Percentiles rank a stretch among this genome's conserved stretches.
These are phyloP conservation scores for Caligus rogercresseyi DNA, from an alignment of 1,140 invertebrate genomes.

Conservation along the genomic window DNA sequence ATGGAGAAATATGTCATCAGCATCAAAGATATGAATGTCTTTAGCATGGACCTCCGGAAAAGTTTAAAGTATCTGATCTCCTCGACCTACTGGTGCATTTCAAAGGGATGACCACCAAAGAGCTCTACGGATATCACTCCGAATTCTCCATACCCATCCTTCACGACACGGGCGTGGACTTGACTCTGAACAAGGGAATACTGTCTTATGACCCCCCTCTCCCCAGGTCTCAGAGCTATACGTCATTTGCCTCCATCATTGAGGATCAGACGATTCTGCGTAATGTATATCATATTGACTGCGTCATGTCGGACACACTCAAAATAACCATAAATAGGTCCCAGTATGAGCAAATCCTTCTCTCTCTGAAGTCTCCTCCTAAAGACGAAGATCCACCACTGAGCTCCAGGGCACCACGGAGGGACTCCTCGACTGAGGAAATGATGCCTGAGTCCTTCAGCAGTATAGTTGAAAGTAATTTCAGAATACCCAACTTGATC, in stretches of 20 bases:
- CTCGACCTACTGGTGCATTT: neutral
- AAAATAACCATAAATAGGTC: slow-evolving; percentile 18
- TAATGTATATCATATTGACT: neutral
- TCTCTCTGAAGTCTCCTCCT: neutral
- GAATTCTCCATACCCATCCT: slow-evolving; percentile 47
- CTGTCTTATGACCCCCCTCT: slow-evolving; percentile 10
- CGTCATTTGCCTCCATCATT: neutral
- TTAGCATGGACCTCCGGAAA: slow-evolving; percentile 46
- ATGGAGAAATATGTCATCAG: slow-evolving; percentile 32
- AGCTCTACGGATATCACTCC: slow-evolving; percentile 44
- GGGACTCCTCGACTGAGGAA: neutral
- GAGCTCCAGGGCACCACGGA: neutral
- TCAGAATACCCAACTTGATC: slow-evolving; percentile 31
- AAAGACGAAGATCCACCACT: neutral
- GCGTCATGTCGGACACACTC: slow-evolving; percentile 12
- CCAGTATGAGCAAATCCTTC: slow-evolving; percentile 15
- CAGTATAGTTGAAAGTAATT: slow-evolving; percentile 22
- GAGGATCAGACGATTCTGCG: neutral
- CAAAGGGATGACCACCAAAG: slow-evolving; percentile 35
- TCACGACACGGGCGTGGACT: slow-evolving; percentile 59
- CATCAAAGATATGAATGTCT: slow-evolving; percentile 70
- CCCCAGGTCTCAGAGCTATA: slow-evolving; percentile 5
- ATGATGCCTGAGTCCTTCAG: neutral
- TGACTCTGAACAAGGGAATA: slow-evolving; percentile 31
- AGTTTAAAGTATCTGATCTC: neutral